These are phyloP conservation scores for Acanthoscelides obtectus DNA, from an alignment of 2,888 invertebrate species.

Conservation along the genomic window DNA sequence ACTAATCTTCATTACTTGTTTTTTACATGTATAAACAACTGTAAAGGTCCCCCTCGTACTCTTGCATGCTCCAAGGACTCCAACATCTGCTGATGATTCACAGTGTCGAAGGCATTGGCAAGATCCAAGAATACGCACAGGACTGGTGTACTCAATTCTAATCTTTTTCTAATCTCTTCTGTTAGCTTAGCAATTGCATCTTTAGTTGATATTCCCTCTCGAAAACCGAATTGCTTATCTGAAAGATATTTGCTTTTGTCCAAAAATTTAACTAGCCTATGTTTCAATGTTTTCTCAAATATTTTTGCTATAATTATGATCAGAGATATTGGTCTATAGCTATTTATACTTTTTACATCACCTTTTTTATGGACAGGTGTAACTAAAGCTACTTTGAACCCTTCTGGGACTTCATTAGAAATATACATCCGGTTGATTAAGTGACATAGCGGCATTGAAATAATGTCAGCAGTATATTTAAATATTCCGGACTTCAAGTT, in stretches of 20 bases:
- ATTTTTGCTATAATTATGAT: conserved; percentile 6
- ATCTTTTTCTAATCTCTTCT: neutral
- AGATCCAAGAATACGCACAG: conserved; percentile 6
- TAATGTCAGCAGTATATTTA: neutral
- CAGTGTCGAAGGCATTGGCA: conserved; percentile 8
- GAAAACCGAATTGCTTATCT: conserved; percentile 8
- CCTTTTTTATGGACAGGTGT: conserved; percentile 8
- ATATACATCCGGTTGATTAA: conserved; percentile 4
- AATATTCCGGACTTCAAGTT: conserved; percentile 1
- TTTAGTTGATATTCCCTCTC: neutral
- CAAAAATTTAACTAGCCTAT: conserved; percentile 4
- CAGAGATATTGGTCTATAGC: conserved; percentile 11
- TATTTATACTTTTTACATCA: neutral
- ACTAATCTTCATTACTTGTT: conserved; percentile 5
- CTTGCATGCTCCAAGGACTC: conserved; percentile 1
- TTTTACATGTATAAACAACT: neutral
- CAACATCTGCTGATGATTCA: neutral
- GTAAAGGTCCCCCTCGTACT: neutral
- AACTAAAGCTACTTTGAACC: conserved; percentile 3
- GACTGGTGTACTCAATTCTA: neutral
- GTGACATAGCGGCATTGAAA: neutral
- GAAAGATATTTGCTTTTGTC: conserved; percentile 5
- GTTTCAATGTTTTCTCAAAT: conserved; percentile 6
- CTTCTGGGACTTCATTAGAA: neutral
- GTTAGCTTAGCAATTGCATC: neutral